Conservation (phyloP, 1,140 invertebrate genomes). For the Drosophila paulistorum region DNA sequence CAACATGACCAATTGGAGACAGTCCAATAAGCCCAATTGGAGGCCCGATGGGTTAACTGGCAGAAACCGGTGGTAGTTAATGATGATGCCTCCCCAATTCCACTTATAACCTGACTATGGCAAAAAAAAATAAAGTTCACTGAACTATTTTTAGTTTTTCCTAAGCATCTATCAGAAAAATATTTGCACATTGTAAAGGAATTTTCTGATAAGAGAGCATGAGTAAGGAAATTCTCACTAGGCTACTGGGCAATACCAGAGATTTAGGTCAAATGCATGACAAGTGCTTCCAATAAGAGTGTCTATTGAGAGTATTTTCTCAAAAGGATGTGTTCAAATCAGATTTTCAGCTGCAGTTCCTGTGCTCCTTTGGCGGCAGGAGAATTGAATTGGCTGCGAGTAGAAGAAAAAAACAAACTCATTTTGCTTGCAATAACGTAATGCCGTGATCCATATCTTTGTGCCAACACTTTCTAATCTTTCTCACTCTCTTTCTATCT, state of each 20-base stretch:
- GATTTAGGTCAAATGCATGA: neutral
- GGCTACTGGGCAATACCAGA: neutral
- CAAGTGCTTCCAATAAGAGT: neutral
- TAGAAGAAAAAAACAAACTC: neutral
- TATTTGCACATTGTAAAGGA: neutral
- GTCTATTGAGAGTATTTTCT: too few relatives aligned
- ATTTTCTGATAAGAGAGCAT: neutral
- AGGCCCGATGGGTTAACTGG: neutral
- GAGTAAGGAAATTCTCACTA: neutral
- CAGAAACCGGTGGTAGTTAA: neutral
- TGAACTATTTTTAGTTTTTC: slow-evolving; percentile 12
- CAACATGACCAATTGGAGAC: neutral
- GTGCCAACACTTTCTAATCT: slow-evolving; percentile 60
- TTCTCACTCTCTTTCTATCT: slow-evolving; percentile 15
- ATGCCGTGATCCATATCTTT: slow-evolving; percentile 4
- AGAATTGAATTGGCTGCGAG: neutral
- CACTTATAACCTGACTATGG: neutral
- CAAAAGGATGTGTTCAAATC: neutral
- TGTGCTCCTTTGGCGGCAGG: neutral
- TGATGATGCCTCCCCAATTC: neutral
- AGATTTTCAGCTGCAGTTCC: neutral
- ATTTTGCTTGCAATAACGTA: neutral
- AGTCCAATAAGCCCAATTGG: slow-evolving; percentile 1
- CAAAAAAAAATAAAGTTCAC: slow-evolving; percentile 6
- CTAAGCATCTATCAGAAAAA: neutral